These are phyloP conservation scores for Odocoileus hemionus DNA, from an alignment of 2,113 vertebrate genomes.

Conservation along the genomic window DNA sequence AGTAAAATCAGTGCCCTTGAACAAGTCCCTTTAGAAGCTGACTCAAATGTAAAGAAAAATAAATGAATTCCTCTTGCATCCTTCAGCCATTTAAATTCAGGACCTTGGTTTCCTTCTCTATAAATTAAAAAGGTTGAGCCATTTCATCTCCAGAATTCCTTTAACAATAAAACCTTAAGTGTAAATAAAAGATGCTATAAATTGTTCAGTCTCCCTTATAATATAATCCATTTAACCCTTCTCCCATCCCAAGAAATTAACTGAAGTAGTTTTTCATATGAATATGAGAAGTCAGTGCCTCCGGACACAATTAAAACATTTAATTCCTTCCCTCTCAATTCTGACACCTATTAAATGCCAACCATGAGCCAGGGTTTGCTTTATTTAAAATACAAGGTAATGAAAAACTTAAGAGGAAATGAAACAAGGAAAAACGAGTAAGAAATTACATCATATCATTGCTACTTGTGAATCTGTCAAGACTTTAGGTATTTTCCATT, in stretches of 20 bases:
- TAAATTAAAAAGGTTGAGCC: background rate
- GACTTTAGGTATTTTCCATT: conserved; percentile 3
- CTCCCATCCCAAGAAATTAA: background rate
- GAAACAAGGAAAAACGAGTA: conserved; percentile 38
- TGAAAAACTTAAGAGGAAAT: conserved; percentile 39
- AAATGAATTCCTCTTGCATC: background rate
- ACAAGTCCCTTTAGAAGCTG: background rate
- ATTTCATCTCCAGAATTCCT: background rate
- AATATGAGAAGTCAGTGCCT: background rate
- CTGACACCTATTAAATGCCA: background rate
- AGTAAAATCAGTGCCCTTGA: background rate
- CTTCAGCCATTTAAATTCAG: background rate
- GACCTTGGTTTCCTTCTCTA: background rate
- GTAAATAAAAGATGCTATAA: background rate
- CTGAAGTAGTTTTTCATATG: background rate
- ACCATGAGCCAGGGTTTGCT: background rate
- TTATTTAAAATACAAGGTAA: conserved; percentile 35
- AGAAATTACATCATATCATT: conserved; percentile 23
- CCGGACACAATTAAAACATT: conserved; percentile 22
- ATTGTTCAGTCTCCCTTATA: background rate
- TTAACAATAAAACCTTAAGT: background rate
- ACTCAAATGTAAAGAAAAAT: background rate
- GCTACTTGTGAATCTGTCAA: background rate
- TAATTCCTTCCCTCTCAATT: conserved; percentile 11
- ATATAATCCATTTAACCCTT: background rate